These are phyloP conservation scores for Diaprepes abbreviatus DNA, from an alignment of 2,888 invertebrate species.

Conservation along the genomic window DNA sequence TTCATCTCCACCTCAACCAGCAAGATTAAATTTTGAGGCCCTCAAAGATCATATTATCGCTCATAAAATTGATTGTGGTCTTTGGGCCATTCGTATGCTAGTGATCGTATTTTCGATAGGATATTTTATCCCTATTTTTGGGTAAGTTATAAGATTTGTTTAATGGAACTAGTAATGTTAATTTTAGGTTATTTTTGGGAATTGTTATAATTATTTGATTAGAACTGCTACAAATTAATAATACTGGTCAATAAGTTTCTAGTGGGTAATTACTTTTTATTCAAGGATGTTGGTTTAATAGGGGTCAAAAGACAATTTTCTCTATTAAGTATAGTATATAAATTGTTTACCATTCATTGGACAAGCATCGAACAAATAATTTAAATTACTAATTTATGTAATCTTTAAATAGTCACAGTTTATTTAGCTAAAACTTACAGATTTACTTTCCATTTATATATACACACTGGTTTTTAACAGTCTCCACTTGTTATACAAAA, in stretches of 20 bases:
- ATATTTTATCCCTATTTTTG: conserved; percentile 90
- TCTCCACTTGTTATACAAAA: too few relatives aligned
- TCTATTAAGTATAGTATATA: too few relatives aligned
- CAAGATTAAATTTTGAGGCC: conserved; percentile 72
- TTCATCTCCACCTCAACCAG: conserved; percentile 17
- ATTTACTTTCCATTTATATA: too few relatives aligned
- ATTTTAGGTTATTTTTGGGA: not conserved
- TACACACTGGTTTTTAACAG: too few relatives aligned
- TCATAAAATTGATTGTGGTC: conserved; percentile 88
- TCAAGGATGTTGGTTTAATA: conserved; percentile 41
- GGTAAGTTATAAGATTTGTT: conserved; percentile 73
- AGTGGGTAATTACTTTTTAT: conserved; percentile 23
- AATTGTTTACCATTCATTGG: too few relatives aligned
- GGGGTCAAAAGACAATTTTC: conserved; percentile 36
- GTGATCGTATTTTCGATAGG: conserved; percentile 87
- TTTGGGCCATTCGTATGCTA: conserved; percentile 89
- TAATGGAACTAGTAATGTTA: not conserved
- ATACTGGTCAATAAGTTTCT: conserved; percentile 2
- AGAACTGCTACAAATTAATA: not conserved
- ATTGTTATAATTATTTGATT: conserved; percentile 1
- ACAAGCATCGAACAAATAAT: too few relatives aligned
- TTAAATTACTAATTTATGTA: too few relatives aligned
- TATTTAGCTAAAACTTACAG: too few relatives aligned
- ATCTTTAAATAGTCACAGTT: too few relatives aligned
- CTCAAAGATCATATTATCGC: conserved; percentile 81